Evolutionary conservation across 2,113 vertebrate genomes (phyloP), one percentile per base, ranked within the genome.

Genomic region (Plecturocebus donacophilus): DNA sequence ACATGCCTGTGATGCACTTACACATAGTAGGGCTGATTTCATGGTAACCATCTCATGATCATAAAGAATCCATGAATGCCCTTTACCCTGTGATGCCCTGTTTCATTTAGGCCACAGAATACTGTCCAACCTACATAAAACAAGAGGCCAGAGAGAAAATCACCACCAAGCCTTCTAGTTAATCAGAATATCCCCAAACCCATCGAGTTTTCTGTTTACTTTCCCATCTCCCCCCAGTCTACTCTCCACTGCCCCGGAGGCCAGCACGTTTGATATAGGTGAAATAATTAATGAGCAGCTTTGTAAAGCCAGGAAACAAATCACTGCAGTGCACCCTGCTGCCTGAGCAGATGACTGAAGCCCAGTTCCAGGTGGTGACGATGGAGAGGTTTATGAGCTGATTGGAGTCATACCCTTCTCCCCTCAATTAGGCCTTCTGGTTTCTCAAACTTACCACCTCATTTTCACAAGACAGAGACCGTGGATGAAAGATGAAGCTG

Each of bases 391-490:
- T 68, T 20, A 2, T 1, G 27, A 66, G 45, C 8, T 47, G 1
- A 3, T 0, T 8, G 73, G 90, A 8, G 1, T 42, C 23, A 8
- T 19, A 38, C 21, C 45, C 5, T 81, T n/a, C 32, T n/a, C 27
- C 70, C 52, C 49, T n/a, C 1, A 32, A 19, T 56, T 38, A 1
- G 7, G 77, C 30, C 42, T 68, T 52, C 61, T 32, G 0, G 4
- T 0, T 0, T 25, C 96, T 73, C 5, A 21, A 90, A 95, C 94
- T 95, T 68, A 84, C 66, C 90, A 94, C 64, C 70, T 85, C 93
- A 84, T 96, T 94, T 96, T 87, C 96, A 77, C 88, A 88, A 96
- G 94, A 94, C 89, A 90, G 90, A 68, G 96, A 79, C 73, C 79
- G 1, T 20, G 93, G 92, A 94, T 19, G 30, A 96, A 97, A 82